Conservation (phyloP, 2,113 vertebrate species). For the Cariama cristata region DNA sequence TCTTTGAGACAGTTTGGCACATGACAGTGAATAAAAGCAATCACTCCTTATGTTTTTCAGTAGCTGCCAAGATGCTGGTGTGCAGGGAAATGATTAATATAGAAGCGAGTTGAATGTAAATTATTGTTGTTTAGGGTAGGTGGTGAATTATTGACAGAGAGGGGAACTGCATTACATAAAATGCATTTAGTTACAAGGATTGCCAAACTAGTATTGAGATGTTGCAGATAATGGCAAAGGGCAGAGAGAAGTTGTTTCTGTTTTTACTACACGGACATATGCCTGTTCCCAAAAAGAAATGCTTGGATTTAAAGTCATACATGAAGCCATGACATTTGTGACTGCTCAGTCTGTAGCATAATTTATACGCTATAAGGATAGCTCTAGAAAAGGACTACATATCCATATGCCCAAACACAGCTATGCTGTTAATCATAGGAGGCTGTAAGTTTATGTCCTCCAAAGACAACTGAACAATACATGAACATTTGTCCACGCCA, state of each 20-base stretch:
- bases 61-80: constrained; percentile 71
- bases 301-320: constrained; percentile 52
- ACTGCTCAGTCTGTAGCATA: constrained; percentile 49
- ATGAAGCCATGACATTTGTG: constrained; percentile 42
- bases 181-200: constrained; percentile 41
- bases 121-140: constrained; percentile 67
- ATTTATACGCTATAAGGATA: neutral
- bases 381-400: neutral
- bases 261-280: constrained; percentile 60
- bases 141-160: constrained; percentile 65
- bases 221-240: constrained; percentile 52
- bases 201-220: constrained; percentile 61
- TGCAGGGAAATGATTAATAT: constrained; percentile 73
- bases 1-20: constrained; percentile 73
- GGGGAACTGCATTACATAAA: constrained; percentile 56
- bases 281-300: constrained; percentile 61
- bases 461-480: neutral
- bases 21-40: constrained; percentile 70
- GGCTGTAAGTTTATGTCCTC: neutral
- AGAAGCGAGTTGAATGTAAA: constrained; percentile 64
- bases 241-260: constrained; percentile 47
- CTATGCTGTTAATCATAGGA: neutral
- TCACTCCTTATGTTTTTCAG: constrained; percentile 73
- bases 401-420: neutral
- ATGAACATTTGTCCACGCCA: neutral